Conservation (phyloP, 2,797 vertebrate genomes). For the Ptychadena robeensis region DNA sequence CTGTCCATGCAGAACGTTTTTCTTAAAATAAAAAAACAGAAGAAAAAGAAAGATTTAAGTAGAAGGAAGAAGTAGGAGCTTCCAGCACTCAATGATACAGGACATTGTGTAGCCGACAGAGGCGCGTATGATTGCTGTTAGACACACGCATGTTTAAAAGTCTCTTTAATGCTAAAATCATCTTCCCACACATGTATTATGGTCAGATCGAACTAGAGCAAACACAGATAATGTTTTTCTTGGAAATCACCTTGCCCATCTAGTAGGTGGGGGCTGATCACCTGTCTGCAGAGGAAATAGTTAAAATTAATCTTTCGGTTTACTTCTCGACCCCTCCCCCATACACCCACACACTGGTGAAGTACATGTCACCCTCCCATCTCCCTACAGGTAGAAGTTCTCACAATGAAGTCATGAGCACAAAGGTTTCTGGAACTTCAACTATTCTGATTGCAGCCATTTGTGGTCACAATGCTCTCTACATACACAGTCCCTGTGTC, state of each 20-base stretch:
- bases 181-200: neutral
- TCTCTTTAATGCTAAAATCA: conserved; percentile 20
- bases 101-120: neutral
- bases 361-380: conserved; percentile 47
- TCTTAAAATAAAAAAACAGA: conserved; percentile 78
- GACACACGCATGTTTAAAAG: neutral
- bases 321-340: conserved; percentile 58
- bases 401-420: neutral
- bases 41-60: conserved; percentile 66
- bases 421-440: conserved; percentile 1
- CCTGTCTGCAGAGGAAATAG: conserved; percentile 1
- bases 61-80: neutral
- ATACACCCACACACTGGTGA: conserved; percentile 37
- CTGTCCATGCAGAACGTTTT: conserved; percentile 87
- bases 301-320: conserved; percentile 57
- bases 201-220: conserved; percentile 33
- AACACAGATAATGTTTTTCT: conserved; percentile 46
- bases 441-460: neutral
- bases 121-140: neutral
- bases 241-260: conserved; percentile 63
- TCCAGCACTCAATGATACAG: conserved; percentile 33
- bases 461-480: neutral
- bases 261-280: conserved; percentile 60
- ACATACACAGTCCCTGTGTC: neutral
- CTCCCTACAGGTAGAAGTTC: conserved; percentile 63